These are phyloP conservation scores for Chaitophorus viminalis DNA, from an alignment of 2,888 invertebrate species.

Conservation along the genomic window DNA sequence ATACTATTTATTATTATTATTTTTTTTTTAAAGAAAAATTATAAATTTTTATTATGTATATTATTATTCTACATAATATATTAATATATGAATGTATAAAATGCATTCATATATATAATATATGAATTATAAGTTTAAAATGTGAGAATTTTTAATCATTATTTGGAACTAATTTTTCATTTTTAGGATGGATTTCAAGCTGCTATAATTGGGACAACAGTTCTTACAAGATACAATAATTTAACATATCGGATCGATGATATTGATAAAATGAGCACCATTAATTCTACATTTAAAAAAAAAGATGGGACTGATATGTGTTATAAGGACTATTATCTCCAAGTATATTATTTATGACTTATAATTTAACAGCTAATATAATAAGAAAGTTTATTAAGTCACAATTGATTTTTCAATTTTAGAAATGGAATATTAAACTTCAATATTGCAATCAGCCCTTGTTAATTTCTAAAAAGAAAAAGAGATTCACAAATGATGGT, in stretches of 20 bases:
- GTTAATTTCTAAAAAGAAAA: constrained; percentile 77
- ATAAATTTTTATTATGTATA: neutral
- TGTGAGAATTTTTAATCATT: too few species aligned
- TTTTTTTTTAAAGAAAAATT: neutral
- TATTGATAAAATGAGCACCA: constrained; percentile 74
- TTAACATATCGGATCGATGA: constrained; percentile 80
- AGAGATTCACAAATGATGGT: constrained; percentile 74
- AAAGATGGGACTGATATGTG: constrained; percentile 70
- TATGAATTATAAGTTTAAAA: too few species aligned
- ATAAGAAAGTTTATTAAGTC: neutral
- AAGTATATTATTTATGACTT: constrained; percentile 63
- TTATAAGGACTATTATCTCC: constrained; percentile 75
- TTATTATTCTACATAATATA: neutral
- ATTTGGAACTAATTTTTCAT: neutral
- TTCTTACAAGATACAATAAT: constrained; percentile 83
- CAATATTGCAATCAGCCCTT: constrained; percentile 78
- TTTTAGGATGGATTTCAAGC: constrained; percentile 64
- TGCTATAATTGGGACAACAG: constrained; percentile 70
- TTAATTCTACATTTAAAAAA: constrained; percentile 73
- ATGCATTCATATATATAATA: too few species aligned
- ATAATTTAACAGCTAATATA: neutral
- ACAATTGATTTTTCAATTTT: constrained; percentile 63
- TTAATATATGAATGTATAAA: too few species aligned
- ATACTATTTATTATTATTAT: neutral
- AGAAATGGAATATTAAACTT: constrained; percentile 78